phyloP scores from a whole-genome alignment of 2,888 invertebrate species.

The Hipparchia sbordonii region DNA sequence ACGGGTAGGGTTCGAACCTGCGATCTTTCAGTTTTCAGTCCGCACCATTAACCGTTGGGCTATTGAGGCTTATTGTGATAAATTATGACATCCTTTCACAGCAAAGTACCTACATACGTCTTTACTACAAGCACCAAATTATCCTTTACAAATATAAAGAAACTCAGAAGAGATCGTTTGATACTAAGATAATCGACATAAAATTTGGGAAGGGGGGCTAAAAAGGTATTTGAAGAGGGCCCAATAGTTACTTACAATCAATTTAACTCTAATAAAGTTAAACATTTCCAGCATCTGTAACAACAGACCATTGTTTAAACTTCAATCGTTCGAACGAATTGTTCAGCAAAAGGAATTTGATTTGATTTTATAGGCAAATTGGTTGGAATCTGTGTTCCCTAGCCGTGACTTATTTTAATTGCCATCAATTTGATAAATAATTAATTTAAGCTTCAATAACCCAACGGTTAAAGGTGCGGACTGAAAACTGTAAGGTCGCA shows the following conservation, averaged over 20 bases:
- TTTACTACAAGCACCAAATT: too few relatives aligned
- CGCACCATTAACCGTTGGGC: too few relatives aligned
- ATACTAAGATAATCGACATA: neutral
- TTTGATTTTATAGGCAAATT: conserved; percentile 17
- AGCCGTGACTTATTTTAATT: neutral
- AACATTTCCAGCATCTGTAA: conserved; percentile 7
- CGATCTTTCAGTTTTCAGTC: too few relatives aligned
- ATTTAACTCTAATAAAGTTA: neutral
- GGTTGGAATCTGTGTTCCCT: conserved; percentile 5
- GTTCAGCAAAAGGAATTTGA: conserved; percentile 2
- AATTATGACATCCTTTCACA: too few relatives aligned
- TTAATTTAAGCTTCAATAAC: neutral
- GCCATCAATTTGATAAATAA: neutral
- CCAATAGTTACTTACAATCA: neutral
- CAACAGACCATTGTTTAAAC: neutral
- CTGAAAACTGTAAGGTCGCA: too few relatives aligned
- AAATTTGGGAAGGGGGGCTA: neutral
- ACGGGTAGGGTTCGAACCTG: too few relatives aligned
- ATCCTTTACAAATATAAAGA: too few relatives aligned
- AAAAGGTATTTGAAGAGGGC: neutral
- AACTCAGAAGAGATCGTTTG: neutral
- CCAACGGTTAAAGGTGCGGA: neutral
- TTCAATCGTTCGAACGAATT: conserved; percentile 11
- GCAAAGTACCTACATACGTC: too few relatives aligned
- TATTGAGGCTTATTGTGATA: too few relatives aligned